Evolutionary conservation across 2,888 invertebrate genomes (phyloP), one percentile per base, ranked within the genome.

Genomic region (Eugnorisma glareosa): DNA sequence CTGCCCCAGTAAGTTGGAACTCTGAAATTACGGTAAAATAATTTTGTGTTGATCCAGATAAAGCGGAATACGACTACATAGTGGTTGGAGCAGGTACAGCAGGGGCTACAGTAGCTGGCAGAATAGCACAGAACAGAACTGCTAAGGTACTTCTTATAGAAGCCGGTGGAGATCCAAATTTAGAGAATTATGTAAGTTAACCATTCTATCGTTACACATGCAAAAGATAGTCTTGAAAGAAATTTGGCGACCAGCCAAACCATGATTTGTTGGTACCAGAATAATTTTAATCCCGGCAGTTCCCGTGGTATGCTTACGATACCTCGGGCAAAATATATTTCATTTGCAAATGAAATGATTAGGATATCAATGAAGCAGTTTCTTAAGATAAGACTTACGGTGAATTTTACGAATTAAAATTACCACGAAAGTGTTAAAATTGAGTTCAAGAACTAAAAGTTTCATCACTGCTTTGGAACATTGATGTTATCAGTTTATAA

Each of bases 51-150:
- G 18, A 37, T 28, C 4, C 24, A 74, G 74, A 74, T 57, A 8
- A 45, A 45, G 54, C 75, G 43, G 57, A 37, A 45, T 75, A 74
- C 28, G 74, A 74, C 28, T 45, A 15, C 73, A 73, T 73, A 43
- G 76, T 75, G n/a, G 10, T 73, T 28, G 73, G 73, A 57, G 75
- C 73, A 13, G 73, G 73, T 43, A 75, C 73, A 73, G 73, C 73
- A 13, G 73, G 73, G 0, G 73, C 73, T n/a, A 21, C 21, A n/a
- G 73, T 73, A 1, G 73, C 73, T 35, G 3, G 31, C 21, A 75
- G 73, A 45, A 13, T 73, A 35, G 43, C 73, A 45, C 43, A 75
- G 18, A 57, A 75, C 21, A 35, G 21, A 73, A 73, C 73, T 43
- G 73, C 73, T 45, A 73, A 57, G 10, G 75, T 73, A 57, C 75